Percentiles rank a stretch among this genome's conserved stretches.
Conservation (phyloP, 37 sponge, comb jelly and placozoan species). For the Diacarnus erythraeanus region DNA sequence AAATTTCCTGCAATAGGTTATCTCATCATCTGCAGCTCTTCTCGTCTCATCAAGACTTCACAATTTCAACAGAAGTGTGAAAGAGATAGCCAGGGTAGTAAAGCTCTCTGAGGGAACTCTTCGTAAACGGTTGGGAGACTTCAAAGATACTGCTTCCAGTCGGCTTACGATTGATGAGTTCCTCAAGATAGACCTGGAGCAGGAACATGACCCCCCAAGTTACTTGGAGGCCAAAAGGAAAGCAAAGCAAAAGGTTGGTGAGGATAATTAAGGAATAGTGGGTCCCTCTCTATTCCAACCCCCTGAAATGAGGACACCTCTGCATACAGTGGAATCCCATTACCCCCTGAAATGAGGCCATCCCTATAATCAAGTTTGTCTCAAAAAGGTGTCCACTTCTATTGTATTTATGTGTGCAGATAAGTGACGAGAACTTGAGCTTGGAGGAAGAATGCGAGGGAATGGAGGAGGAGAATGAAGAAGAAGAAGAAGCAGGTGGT, state of each 20-base stretch:
- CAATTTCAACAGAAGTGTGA: constrained; percentile 77
- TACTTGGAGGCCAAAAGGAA: constrained; percentile 69
- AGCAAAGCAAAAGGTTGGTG: constrained; percentile 10
- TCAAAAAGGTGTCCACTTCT: too few relatives aligned
- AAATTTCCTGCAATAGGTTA: too few relatives aligned
- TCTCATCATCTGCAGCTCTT: constrained; percentile 69
- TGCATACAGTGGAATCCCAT: too few relatives aligned
- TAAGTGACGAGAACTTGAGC: too few relatives aligned
- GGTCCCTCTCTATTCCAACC: too few relatives aligned
- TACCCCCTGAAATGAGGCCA: too few relatives aligned
- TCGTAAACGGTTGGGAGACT: constrained; percentile 90
- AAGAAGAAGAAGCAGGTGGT: constrained; percentile 17
- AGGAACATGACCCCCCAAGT: constrained; percentile 98
- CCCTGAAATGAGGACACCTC: too few relatives aligned
- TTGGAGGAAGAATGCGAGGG: neutral
- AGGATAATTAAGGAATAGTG: neutral
- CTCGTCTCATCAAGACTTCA: constrained; percentile 90
- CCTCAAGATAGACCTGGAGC: constrained; percentile 91
- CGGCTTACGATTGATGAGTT: constrained; percentile 98
- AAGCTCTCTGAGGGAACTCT: constrained; percentile 85
- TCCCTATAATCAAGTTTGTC: too few relatives aligned
- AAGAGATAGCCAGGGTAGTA: constrained; percentile 86
- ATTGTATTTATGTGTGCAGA: too few relatives aligned
- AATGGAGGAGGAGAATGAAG: constrained; percentile 26
- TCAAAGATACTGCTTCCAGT: constrained; percentile 93